Evolutionary conservation across 2,113 vertebrate species (phyloP), one percentile per base, ranked within the genome.

Genomic region (Dissostichus mawsoni): DNA sequence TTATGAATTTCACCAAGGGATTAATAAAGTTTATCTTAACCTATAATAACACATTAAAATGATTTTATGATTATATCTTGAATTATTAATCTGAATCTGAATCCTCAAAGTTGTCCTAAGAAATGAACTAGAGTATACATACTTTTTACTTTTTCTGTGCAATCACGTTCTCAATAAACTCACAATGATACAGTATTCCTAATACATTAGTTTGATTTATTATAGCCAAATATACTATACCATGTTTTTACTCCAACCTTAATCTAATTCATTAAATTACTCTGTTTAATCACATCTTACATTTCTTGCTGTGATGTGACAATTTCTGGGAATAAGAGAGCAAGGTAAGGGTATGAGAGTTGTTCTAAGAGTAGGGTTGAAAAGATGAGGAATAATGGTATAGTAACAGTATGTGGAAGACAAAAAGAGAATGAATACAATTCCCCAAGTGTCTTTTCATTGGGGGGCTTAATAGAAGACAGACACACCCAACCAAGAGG

Each of bases 381-480:
- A 78, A 74, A 25, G n/a, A 63, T 18, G 17, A 14, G 11, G 44
- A 73, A 20, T 45, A 18, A 23, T 14, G 52, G 29, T 29, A 16
- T 10, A 36, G 58, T 68, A 7, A 62, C 64, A 8, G 44, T 8
- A 7, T n/a, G 55, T 17, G 20, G 20, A 56, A 47, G 51, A 73
- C 20, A 82, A 55, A 86, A 25, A 66, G 11, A 77, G 18, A 48
- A 0, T 13, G 8, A 18, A 77, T 44, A 58, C 0, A 78, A 80
- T 78, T 87, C 88, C 82, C 80, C 84, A 51, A 73, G 48, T 55
- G 66, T 11, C 17, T 69, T 75, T 76, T 80, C 71, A 89, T 11
- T 8, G 18, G 56, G 65, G 86, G 72, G 50, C 29, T 67, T 56
- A 66, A 59, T 51, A 68, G 57, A 73, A 87, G 81, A 81, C 29